These are phyloP conservation scores for Nomada lathburiana DNA, from an alignment of 2,888 invertebrate genomes.

Conservation along the genomic window DNA sequence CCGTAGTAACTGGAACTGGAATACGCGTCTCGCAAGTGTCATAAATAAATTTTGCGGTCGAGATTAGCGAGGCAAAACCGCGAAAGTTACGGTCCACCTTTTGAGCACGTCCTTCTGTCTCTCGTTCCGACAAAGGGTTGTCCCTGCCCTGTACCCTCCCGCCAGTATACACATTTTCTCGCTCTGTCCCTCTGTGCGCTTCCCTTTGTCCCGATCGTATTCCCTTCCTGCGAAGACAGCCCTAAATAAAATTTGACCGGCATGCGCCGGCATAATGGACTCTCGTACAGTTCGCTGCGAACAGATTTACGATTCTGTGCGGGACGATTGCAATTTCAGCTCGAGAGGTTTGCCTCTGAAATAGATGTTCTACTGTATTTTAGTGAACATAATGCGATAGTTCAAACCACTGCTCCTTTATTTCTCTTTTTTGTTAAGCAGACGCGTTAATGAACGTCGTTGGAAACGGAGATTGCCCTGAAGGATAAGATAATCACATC, in stretches of 20 bases:
- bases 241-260: constrained; percentile 71
- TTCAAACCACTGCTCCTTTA: not conserved
- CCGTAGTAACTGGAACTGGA: constrained; percentile 25
- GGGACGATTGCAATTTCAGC: constrained; percentile 1
- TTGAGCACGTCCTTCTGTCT: constrained; percentile 51
- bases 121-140: constrained; percentile 59
- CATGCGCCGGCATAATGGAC: constrained; percentile 59
- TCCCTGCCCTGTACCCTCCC: constrained; percentile 5
- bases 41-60: constrained; percentile 73
- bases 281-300: constrained; percentile 41
- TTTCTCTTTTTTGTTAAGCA: not conserved
- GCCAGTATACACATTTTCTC: not conserved
- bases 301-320: constrained; percentile 52
- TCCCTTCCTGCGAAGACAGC: constrained; percentile 35
- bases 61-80: constrained; percentile 75
- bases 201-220: constrained; percentile 22
- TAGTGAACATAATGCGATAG: not conserved
- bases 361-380: not conserved
- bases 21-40: constrained; percentile 59
- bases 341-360: not conserved
- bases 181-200: not conserved
- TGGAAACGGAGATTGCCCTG: not conserved
- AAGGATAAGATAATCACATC: constrained; percentile 3
- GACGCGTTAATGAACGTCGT: not conserved
- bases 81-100: constrained; percentile 71